Conservation (phyloP, 2,113 vertebrate species). For the Hypanus sabinus region DNA sequence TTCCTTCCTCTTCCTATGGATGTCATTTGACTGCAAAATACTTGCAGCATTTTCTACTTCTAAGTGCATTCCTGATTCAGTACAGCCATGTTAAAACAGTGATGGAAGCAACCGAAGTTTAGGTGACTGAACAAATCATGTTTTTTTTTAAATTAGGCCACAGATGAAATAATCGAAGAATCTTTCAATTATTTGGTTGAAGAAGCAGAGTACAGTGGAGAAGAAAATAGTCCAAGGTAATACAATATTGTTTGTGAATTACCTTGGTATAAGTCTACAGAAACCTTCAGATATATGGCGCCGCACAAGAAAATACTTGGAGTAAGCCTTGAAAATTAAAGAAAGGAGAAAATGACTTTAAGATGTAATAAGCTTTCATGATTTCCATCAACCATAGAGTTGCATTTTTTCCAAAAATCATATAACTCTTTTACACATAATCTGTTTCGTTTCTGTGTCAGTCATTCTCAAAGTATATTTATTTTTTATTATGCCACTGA, state of each 20-base stretch:
- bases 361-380: neutral
- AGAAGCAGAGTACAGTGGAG: conserved; percentile 6
- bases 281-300: neutral
- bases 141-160: neutral
- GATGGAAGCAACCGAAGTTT: too few species aligned
- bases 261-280: too few species aligned
- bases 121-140: neutral
- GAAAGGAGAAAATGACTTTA: neutral
- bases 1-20: too few species aligned
- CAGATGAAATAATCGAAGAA: conserved; percentile 7
- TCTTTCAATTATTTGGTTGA: conserved; percentile 16
- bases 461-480: neutral
- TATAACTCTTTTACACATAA: neutral
- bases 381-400: neutral
- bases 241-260: neutral
- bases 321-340: neutral
- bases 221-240: conserved; percentile 12
- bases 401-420: neutral
- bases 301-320: neutral
- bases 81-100: too few species aligned
- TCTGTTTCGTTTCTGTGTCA: neutral
- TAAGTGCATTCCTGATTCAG: too few species aligned
- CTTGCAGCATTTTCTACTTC: too few species aligned
- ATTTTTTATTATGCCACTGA: neutral
- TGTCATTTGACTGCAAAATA: too few species aligned